phyloP scores from a whole-genome alignment of 2,888 invertebrate genomes.

The Drosophila tripunctata region DNA sequence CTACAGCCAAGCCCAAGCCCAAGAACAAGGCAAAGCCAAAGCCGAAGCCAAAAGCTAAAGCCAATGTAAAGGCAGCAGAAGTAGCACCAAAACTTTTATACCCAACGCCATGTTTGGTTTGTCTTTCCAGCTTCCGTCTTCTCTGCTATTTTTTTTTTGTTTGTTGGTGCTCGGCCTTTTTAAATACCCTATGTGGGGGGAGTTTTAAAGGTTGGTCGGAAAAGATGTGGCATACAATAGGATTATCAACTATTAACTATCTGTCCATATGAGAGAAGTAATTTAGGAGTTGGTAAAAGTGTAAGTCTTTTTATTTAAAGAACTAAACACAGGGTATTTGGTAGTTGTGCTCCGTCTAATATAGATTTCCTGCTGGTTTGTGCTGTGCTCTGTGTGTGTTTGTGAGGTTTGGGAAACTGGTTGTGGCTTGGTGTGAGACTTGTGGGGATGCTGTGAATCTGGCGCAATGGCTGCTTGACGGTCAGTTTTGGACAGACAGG shows the following conservation, averaged over 20 bases:
- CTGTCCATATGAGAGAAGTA: no score
- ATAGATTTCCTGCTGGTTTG: not conserved
- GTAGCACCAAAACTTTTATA: constrained; percentile 73
- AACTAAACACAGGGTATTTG: not conserved
- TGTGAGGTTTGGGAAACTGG: constrained; percentile 22
- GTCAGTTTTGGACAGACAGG: constrained; percentile 10
- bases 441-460: constrained; percentile 12
- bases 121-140: constrained; percentile 82
- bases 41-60: constrained; percentile 21
- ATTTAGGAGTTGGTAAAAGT: no score
- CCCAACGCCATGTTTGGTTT: constrained; percentile 83
- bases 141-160: constrained; percentile 32
- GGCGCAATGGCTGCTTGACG: constrained; percentile 21
- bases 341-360: not conserved
- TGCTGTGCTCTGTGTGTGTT: constrained; percentile 16
- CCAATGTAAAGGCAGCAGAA: constrained; percentile 45
- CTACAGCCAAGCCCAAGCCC: constrained; percentile 3
- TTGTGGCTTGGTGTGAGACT: constrained; percentile 17
- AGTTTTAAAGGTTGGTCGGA: not conserved
- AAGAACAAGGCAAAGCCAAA: constrained; percentile 11
- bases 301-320: no score
- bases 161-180: constrained; percentile 44
- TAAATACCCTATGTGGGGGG: constrained; percentile 15
- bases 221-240: no score
- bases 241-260: no score